Base-by-base conservation (phyloP, 2,888 invertebrate genomes). In the Andrena trimmerana region DNA sequence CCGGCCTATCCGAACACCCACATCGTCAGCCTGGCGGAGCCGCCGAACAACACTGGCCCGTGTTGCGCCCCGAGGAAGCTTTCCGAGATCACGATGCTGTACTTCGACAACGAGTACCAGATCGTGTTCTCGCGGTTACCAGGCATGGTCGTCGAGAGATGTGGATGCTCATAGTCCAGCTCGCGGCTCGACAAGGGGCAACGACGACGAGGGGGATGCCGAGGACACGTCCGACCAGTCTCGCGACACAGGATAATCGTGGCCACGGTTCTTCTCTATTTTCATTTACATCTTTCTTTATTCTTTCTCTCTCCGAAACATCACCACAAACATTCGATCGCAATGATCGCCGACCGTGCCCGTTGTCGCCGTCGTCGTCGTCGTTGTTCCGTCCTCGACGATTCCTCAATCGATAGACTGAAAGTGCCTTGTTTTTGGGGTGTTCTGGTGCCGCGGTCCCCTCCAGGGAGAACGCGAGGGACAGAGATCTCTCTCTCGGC, bases 141-240 rank as follows among this genome's bases (percentile, higher is more conserved):
- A 6, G 98, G 98, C 31, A 99, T 99, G 99, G 97, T 98, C 78
- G 98, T 99, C 54, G 98, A 98, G 89, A 96, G 97, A 92, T 99
- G 99, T 94, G 98, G 98, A 71, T 99, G 99, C 94, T 97, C 98
- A 95, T 98, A 97, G 93, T 93, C 87, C 86, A 85, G 33, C 78
- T 57, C 70, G 20, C 65, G 59, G 57, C 70, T 65, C 62, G 77
- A 78, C 65, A 74, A 65, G 57, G 62, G 66, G 68, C 54, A 66
- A 68, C 72, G 78, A 50, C 78, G 67, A n/a, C 72, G 72, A 66
- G 59, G 65, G 63, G 66, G 67, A 68, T 50, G 63, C 2, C 62
- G 54, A 62, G 60, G 54, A 54, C 27, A 62, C 29, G 24, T 31
- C 48, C 57, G 42, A 24, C 16, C 31, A n/a, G 16, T 36, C 52